A percentile compares a stretch with the other conserved stretches of the same genome.
Conservation (phyloP, 1,140 invertebrate species). For the Hydropsyche tenuis region DNA sequence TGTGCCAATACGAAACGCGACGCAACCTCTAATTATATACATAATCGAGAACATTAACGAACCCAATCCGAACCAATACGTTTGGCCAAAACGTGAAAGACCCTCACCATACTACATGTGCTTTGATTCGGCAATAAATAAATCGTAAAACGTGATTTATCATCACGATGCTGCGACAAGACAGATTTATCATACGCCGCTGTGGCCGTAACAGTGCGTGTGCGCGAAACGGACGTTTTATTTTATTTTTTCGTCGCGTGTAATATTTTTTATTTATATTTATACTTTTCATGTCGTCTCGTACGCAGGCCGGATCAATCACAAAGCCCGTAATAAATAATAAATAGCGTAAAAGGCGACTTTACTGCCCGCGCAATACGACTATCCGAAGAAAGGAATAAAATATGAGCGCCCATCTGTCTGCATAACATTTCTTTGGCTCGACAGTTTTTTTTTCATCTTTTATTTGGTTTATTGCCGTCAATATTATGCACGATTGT, state of each 20-base stretch:
- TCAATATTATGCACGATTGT: conserved; percentile 17
- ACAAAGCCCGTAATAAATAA: conserved; percentile 30
- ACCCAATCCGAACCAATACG: no score
- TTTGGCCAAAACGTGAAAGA: no score
- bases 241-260: no score
- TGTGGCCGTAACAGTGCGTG: no score
- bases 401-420: conserved; percentile 29
- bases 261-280: no score
- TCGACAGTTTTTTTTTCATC: conserved; percentile 1
- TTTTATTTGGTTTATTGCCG: conserved; percentile 13
- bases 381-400: conserved; percentile 22
- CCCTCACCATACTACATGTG: neutral
- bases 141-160: conserved; percentile 25
- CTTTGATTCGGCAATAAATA: conserved; percentile 21
- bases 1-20: no score
- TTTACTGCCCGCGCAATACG: conserved; percentile 17
- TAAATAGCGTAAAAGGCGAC: conserved; percentile 32
- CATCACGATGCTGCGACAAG: neutral
- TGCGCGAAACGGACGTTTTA: no score
- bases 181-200: conserved; percentile 11
- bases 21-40: no score
- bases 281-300: neutral
- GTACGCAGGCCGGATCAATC: conserved; percentile 12
- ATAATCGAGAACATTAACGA: no score
- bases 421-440: neutral